Evolutionary conservation across 2,797 vertebrate genomes (phyloP).

Genomic region (Lagorchestes hirsutus): DNA sequence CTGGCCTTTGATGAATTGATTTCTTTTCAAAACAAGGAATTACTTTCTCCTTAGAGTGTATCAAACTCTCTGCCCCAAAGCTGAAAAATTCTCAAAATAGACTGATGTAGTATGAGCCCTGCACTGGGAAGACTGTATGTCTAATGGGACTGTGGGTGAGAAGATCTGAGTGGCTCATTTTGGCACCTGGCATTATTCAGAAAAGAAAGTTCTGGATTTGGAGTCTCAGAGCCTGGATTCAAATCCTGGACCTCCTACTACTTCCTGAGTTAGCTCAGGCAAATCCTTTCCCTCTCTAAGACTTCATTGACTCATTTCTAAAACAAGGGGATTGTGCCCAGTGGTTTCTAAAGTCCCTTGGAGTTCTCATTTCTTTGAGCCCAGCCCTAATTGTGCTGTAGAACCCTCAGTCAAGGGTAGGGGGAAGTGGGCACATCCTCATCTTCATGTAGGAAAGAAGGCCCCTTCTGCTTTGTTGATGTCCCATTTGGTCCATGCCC

Average conservation of each 20-base stretch:
- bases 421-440: background rate
- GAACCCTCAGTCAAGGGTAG: background rate
- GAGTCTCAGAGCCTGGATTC: background rate
- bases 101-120: background rate
- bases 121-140: background rate
- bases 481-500: background rate
- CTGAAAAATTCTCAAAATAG: background rate
- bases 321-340: background rate
- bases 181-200: background rate
- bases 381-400: background rate
- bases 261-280: background rate
- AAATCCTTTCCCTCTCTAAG: background rate
- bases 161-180: background rate
- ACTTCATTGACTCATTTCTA: background rate
- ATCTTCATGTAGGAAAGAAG: background rate
- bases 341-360: background rate
- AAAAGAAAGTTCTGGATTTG: background rate
- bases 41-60: background rate
- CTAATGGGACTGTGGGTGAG: background rate
- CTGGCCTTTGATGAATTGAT: background rate
- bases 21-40: background rate
- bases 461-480: background rate
- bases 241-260: background rate
- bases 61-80: background rate
- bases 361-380: background rate